Conservation (phyloP, 2,888 invertebrate genomes). For the Cerceris rybyensis region DNA sequence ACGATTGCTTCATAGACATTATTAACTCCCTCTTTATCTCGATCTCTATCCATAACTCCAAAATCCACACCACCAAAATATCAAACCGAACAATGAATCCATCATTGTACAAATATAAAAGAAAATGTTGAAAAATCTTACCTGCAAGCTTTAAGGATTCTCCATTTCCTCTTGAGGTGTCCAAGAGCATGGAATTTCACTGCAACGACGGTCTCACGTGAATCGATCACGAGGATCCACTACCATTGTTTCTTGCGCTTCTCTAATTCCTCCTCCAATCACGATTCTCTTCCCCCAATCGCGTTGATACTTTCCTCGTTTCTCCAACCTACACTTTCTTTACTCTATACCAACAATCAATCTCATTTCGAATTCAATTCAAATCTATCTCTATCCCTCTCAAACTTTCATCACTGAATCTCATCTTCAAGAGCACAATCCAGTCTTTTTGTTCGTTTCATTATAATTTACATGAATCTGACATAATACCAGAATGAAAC, state of each 20-base stretch:
- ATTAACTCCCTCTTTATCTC: neutral
- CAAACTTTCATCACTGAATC: too few relatives aligned
- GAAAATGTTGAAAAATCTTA: slow-evolving; percentile 38
- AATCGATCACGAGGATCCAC: slow-evolving; percentile 1
- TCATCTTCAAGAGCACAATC: too few relatives aligned
- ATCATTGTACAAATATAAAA: neutral
- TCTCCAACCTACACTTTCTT: too few relatives aligned
- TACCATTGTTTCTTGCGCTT: slow-evolving; percentile 30
- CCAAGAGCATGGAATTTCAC: slow-evolving; percentile 17
- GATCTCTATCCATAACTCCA: neutral
- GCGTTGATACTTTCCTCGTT: too few relatives aligned
- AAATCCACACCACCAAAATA: neutral
- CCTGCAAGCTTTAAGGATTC: slow-evolving; percentile 54
- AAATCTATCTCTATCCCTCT: too few relatives aligned
- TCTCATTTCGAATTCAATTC: too few relatives aligned
- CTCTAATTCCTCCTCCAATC: neutral
- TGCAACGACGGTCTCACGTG: slow-evolving; percentile 11
- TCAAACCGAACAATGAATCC: neutral
- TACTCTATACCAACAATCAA: too few relatives aligned
- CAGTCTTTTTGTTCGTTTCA: too few relatives aligned
- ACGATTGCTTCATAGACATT: neutral
- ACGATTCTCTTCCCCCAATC: neutral
- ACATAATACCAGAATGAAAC: too few relatives aligned
- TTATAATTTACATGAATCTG: too few relatives aligned
- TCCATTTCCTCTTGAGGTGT: slow-evolving; percentile 46